Evolutionary conservation across 2,888 invertebrate genomes (phyloP).

Genomic region (Chromoteleia sp.): DNA sequence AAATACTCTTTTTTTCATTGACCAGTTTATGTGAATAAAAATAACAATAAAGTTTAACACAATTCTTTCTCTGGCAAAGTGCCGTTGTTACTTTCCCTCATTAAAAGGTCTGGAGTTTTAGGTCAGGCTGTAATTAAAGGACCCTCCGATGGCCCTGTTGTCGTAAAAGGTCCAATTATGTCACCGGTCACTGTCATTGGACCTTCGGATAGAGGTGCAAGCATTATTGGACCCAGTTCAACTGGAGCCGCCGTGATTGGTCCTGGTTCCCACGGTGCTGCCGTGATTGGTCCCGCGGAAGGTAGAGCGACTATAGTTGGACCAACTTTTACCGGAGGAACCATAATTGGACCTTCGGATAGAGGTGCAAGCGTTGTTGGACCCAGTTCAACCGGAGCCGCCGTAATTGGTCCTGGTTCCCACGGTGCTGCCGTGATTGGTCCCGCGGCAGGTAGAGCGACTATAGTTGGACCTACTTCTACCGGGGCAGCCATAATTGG

Average conservation of each 20-base stretch:
- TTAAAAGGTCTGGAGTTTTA: slow-evolving; percentile 64
- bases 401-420: slow-evolving; percentile 1
- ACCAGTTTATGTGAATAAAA: too few species aligned
- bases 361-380: slow-evolving; percentile 44
- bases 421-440: slow-evolving; percentile 7
- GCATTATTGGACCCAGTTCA: slow-evolving; percentile 47
- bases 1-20: too few species aligned
- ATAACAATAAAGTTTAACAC: neutral
- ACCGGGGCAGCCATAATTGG: slow-evolving; percentile 45
- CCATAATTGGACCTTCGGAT: slow-evolving; percentile 69
- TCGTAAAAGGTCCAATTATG: slow-evolving; percentile 67
- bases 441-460: neutral
- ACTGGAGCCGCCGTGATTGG: neutral
- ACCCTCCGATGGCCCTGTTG: slow-evolving; percentile 72
- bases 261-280: slow-evolving; percentile 26
- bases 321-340: slow-evolving; percentile 4
- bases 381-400: slow-evolving; percentile 9
- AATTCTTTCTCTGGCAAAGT: neutral
- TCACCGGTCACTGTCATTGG: slow-evolving; percentile 67
- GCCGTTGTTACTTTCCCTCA: slow-evolving; percentile 39
- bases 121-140: slow-evolving; percentile 58
- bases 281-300: slow-evolving; percentile 42
- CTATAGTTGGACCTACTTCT: neutral
- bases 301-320: slow-evolving; percentile 12
- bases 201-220: slow-evolving; percentile 45